Evolutionary conservation across 2,888 invertebrate genomes (phyloP).

Genomic region (Caenorhabditis drosophilae): DNA sequence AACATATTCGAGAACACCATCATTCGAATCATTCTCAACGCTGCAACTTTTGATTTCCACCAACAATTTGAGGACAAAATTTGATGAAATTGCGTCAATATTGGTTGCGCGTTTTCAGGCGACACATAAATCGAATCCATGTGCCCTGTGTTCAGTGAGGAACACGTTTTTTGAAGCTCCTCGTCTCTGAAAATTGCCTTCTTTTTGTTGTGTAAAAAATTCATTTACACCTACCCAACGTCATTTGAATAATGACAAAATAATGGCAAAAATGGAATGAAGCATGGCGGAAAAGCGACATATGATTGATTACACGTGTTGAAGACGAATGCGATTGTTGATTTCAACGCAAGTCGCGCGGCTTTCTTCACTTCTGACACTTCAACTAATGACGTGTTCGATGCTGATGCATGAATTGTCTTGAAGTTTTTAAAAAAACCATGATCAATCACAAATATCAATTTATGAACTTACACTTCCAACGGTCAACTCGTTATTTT

Average conservation of each 20-base stretch:
- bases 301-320: constrained; percentile 43
- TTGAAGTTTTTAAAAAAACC: too few species aligned
- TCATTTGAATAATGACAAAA: constrained; percentile 77
- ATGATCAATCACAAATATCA: too few species aligned
- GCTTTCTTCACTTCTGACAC: constrained; percentile 47
- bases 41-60: constrained; percentile 73
- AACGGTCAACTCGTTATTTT: too few species aligned
- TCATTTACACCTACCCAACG: constrained; percentile 72
- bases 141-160: constrained; percentile 38
- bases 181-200: constrained; percentile 53
- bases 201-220: constrained; percentile 70
- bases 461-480: too few species aligned
- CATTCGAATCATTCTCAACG: constrained; percentile 72
- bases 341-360: constrained; percentile 50
- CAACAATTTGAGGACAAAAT: constrained; percentile 48
- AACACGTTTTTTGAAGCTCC: constrained; percentile 55
- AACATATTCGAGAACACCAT: constrained; percentile 74
- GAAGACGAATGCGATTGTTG: constrained; percentile 49
- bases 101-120: constrained; percentile 17
- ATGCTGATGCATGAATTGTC: constrained; percentile 20
- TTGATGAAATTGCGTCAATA: constrained; percentile 17
- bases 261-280: constrained; percentile 62
- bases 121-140: constrained; percentile 50
- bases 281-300: constrained; percentile 29
- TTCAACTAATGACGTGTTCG: constrained; percentile 19